Evolutionary conservation across 2,888 invertebrate species (phyloP).

Genomic region (Panzeria rudis): DNA sequence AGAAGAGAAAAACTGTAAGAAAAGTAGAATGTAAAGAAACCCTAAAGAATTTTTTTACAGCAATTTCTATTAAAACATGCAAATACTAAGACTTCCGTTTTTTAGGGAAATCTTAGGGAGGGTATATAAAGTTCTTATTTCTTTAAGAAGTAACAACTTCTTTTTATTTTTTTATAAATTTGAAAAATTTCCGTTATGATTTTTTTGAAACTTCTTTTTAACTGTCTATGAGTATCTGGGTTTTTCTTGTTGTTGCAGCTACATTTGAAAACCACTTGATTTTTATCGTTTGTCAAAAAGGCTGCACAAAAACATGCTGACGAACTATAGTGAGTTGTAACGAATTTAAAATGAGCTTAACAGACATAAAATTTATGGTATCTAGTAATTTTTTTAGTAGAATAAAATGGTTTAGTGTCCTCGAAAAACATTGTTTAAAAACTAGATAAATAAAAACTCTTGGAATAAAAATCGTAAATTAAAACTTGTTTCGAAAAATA

Average conservation of each 20-base stretch:
- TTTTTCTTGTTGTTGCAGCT: neutral
- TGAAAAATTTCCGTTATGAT: conserved; percentile 80
- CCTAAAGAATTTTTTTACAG: conserved; percentile 20
- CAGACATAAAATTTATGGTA: neutral
- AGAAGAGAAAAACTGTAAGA: neutral
- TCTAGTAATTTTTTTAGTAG: too few species aligned
- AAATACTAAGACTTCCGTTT: conserved; percentile 70
- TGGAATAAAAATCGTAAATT: neutral
- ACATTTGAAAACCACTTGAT: conserved; percentile 67
- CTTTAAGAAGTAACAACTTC: conserved; percentile 34
- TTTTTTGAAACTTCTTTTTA: conserved; percentile 68
- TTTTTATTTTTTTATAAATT: conserved; percentile 72
- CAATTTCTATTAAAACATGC: conserved; percentile 62
- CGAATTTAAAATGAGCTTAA: neutral
- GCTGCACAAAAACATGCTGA: neutral
- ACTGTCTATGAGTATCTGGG: neutral
- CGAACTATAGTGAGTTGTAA: neutral
- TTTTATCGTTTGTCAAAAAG: conserved; percentile 61
- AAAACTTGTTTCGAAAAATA: neutral
- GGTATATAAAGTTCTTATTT: conserved; percentile 13
- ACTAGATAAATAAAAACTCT: neutral
- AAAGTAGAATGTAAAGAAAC: conserved; percentile 12
- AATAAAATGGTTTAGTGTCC: too few species aligned
- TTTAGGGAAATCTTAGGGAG: neutral
- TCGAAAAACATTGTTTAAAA: too few species aligned